Conservation (phyloP, 2,113 vertebrate species). For the Psophia crepitans region DNA sequence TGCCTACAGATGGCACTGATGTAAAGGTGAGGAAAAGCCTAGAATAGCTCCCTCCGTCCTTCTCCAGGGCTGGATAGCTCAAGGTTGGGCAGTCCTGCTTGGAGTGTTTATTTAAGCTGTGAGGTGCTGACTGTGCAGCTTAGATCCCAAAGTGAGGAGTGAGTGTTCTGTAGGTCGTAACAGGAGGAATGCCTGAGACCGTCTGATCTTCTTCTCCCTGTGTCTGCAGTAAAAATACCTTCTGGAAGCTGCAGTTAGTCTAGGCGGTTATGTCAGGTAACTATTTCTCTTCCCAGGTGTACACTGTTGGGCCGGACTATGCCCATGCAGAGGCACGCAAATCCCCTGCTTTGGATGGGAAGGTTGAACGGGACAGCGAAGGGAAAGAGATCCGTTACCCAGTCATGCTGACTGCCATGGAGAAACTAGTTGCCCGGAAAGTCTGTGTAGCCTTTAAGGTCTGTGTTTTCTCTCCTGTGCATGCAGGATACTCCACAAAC, state of each 20-base stretch:
- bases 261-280: neutral
- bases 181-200: neutral
- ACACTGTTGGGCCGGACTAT: slow-evolving; percentile 96
- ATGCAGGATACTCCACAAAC: neutral
- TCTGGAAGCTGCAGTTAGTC: neutral
- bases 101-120: neutral
- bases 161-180: neutral
- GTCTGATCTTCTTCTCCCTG: neutral
- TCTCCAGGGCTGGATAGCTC: neutral
- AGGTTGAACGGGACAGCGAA: slow-evolving; percentile 97
- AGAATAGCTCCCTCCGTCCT: neutral
- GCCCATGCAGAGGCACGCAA: slow-evolving; percentile 97
- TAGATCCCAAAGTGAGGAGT: fast-evolving
- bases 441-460: slow-evolving; percentile 98
- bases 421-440: slow-evolving; percentile 96
- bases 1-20: slow-evolving; percentile 98
- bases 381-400: slow-evolving; percentile 98
- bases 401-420: slow-evolving; percentile 98
- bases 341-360: slow-evolving; percentile 94
- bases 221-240: neutral
- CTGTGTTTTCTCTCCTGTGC: neutral
- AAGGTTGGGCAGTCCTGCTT: neutral
- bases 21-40: slow-evolving; percentile 84
- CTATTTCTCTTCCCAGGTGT: slow-evolving; percentile 80
- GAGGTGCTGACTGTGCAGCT: neutral